These are phyloP conservation scores for Fistularia commersonii DNA, from an alignment of 2,797 vertebrate species.

Conservation along the genomic window DNA sequence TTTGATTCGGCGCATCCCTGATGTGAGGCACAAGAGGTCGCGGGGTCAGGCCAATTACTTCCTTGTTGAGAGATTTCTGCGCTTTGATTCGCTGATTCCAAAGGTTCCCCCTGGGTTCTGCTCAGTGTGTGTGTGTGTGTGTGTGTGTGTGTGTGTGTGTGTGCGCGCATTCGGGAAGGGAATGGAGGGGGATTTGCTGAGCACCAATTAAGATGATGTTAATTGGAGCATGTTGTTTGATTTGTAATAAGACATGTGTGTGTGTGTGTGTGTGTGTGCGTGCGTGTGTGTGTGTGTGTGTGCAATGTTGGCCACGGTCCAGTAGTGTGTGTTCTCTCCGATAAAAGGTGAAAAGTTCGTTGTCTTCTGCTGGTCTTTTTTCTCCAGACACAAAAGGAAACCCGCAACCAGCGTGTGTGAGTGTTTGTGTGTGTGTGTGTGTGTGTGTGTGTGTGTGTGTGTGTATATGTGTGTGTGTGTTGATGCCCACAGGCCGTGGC, in stretches of 20 bases:
- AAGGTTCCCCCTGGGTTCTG: conserved; percentile 77
- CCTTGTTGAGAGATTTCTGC: conserved; percentile 81
- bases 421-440: too few species aligned
- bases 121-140: conserved; percentile 68
- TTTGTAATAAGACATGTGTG: conserved; percentile 15
- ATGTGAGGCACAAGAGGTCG: conserved; percentile 88
- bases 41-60: conserved; percentile 97
- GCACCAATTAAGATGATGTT: conserved; percentile 73
- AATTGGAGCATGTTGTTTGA: conserved; percentile 79
- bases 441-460: too few species aligned
- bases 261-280: conserved; percentile 13
- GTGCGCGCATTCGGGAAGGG: too few species aligned
- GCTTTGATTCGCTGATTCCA: conserved; percentile 94
- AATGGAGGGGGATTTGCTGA: conserved; percentile 44
- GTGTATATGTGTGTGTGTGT: too few species aligned
- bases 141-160: too few species aligned
- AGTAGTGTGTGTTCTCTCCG: too few species aligned
- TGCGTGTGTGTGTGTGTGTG: conserved; percentile 30
- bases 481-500: too few species aligned
- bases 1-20: conserved; percentile 69
- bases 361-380: too few species aligned
- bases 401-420: too few species aligned
- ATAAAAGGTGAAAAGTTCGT: too few species aligned
- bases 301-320: conserved; percentile 14
- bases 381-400: too few species aligned